Evolutionary conservation across 2,888 invertebrate species (phyloP), one percentile per base, ranked within the genome.

Genomic region (Ligdia adustata): DNA sequence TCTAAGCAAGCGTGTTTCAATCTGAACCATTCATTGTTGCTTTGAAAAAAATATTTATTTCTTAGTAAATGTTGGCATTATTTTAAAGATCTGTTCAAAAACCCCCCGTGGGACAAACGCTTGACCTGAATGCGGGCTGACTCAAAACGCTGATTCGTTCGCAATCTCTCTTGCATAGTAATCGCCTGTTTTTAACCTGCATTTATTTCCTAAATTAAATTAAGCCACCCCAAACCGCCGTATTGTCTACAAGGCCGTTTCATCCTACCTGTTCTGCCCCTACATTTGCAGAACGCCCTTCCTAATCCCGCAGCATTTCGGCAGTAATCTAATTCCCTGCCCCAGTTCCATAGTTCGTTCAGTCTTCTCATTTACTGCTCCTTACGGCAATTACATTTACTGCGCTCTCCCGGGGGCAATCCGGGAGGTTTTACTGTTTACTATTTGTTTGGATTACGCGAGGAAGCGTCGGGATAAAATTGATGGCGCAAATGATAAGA

Each of bases 361-460:
- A 14, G 9, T 37, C 51, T 47, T 51, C 55, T 52, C 55, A 52
- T 52, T 50, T 52, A 52, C 46, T 34, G 48, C 43, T 53, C 14
- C 54, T 52, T 51, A 48, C 52, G 39, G 40, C 55, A 45, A 57
- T 57, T 55, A 52, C 52, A 48, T 52, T 50, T 41, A 47, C 27
- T 34, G 26, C 7, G 12, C 42, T 26, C 57, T 42, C 54, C 7
- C 16, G 57, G 35, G 57, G 16, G 44, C 52, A 48, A 52, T 47
- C 47, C 34, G 41, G 26, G 28, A 41, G 20, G 34, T 40, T 52
- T 46, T 47, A 47, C 35, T 41, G 41, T 47, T 35, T 47, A 47
- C 41, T 41, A 32, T 47, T 47, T 47, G 41, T 47, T 41, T 31
- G 35, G 47, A 41, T 47, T 29, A 35, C 12, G 35, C 34, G 37